Evolutionary conservation across 2,113 vertebrate genomes (phyloP), one percentile per base, ranked within the genome.

Genomic region (Ellobius talpinus): DNA sequence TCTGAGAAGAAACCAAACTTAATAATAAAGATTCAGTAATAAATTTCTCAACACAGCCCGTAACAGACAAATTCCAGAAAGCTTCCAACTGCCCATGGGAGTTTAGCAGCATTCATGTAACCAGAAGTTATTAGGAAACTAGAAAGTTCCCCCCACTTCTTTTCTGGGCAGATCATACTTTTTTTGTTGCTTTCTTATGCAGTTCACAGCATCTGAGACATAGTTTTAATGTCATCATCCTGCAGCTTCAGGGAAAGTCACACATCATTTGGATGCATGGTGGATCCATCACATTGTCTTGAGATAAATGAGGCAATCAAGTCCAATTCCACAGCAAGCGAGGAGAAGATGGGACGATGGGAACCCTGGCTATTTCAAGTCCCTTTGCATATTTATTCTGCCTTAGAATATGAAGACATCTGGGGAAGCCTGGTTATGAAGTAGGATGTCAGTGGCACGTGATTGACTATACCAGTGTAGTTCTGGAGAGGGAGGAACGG

Each of bases 241-340:
- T 90, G 78, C 45, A 72, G 24, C 55, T 72, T 96, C 91, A 94
- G 0, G 0, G 36, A 97, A 94, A 45, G 74, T 58, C 58, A 85
- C 88, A 92, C 89, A 55, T 96, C 90, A 96, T 97, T 95, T 90
- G 72, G 85, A 91, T 93, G 36, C 63, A 23, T 3, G 86, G 96
- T 94, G 96, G 97, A 96, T 96, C 96, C 89, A 47, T 93, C 33
- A 61, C 33, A 39, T 96, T 98, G 98, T 95, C 77, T 94, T 92
- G 77, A 96, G 92, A 97, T 97, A 95, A 97, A 96, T 1, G 88
- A 98, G 92, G 91, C 82, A 90, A 82, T 98, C 98, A 97, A 98
- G 81, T 74, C 94, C 88, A 77, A 79, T 96, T 96, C 93, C 52
- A 93, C 95, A 97, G 95, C 88, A 91, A 96, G 96, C 79, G 92